A percentile compares a stretch with the other conserved stretches of the same genome.
Conservation (phyloP, 2,797 vertebrate genomes). For the Holocentrus rufus region DNA sequence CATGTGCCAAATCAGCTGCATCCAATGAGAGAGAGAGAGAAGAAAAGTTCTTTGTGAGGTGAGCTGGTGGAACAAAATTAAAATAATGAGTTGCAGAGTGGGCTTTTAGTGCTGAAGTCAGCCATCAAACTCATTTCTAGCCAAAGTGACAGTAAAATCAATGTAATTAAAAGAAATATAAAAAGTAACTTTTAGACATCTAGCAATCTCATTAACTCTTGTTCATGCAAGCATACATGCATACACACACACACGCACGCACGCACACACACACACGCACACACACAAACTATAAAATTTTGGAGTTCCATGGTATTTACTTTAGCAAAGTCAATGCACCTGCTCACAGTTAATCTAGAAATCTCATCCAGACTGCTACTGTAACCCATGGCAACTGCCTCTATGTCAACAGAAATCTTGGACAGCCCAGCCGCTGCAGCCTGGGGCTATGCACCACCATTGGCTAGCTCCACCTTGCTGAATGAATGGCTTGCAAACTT, state of each 20-base stretch:
- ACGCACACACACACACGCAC: slow-evolving; percentile 5
- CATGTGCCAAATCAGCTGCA: neutral
- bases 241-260: slow-evolving; percentile 6
- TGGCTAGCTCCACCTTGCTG: slow-evolving; percentile 58
- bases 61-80: too few species aligned
- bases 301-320: neutral
- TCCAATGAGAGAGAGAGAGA: neutral
- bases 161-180: neutral
- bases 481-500: slow-evolving; percentile 74
- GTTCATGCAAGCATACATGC: neutral
- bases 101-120: neutral
- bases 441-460: slow-evolving; percentile 57
- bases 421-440: slow-evolving; percentile 57
- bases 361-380: slow-evolving; percentile 46
- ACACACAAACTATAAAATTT: slow-evolving; percentile 3
- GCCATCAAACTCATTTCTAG: neutral
- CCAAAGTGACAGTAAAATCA: neutral
- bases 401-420: slow-evolving; percentile 79
- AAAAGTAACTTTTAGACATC: neutral
- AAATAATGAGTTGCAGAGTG: neutral
- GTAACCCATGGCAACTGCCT: slow-evolving; percentile 79
- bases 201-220: neutral
- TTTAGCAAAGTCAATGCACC: slow-evolving; percentile 48
- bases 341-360: slow-evolving; percentile 59
- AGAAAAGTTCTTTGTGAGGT: neutral